phyloP scores from a whole-genome alignment of 2,888 invertebrate species.

The Bursaphelenchus okinawaensis region DNA sequence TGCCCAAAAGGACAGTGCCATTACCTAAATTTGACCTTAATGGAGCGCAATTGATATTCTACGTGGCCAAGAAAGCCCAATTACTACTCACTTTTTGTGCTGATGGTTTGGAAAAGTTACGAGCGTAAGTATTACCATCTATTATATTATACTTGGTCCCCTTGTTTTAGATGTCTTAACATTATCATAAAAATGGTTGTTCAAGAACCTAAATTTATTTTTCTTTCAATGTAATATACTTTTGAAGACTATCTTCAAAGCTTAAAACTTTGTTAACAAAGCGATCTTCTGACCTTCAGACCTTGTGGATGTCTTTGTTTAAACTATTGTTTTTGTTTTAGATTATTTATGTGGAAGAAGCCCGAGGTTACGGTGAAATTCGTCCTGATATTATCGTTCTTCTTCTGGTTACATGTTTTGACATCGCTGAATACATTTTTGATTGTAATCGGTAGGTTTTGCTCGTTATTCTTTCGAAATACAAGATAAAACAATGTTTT shows the following conservation, averaged over 20 bases:
- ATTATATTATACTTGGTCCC: neutral
- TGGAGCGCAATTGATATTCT: slow-evolving; percentile 59
- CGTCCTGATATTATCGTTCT: slow-evolving; percentile 51
- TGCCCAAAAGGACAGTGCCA: slow-evolving; percentile 40
- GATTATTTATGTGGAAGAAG: slow-evolving; percentile 60
- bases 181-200: too few relatives aligned
- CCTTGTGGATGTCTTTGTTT: too few relatives aligned
- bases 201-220: too few relatives aligned
- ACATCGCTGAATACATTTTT: slow-evolving; percentile 55
- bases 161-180: too few relatives aligned
- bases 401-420: slow-evolving; percentile 54
- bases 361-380: slow-evolving; percentile 56
- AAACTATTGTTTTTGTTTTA: slow-evolving; percentile 41
- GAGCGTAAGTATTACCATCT: slow-evolving; percentile 52
- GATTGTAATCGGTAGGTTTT: slow-evolving; percentile 41
- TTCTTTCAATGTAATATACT: too few relatives aligned
- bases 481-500: too few relatives aligned
- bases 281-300: slow-evolving; percentile 3
- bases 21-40: slow-evolving; percentile 41
- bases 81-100: slow-evolving; percentile 44
- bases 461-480: neutral
- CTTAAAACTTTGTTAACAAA: neutral
- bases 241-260: too few relatives aligned
- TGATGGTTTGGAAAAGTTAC: slow-evolving; percentile 59
- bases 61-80: slow-evolving; percentile 61